Evolutionary conservation across 2,113 vertebrate genomes (phyloP).

Genomic region (Poeciliopsis retropinna): DNA sequence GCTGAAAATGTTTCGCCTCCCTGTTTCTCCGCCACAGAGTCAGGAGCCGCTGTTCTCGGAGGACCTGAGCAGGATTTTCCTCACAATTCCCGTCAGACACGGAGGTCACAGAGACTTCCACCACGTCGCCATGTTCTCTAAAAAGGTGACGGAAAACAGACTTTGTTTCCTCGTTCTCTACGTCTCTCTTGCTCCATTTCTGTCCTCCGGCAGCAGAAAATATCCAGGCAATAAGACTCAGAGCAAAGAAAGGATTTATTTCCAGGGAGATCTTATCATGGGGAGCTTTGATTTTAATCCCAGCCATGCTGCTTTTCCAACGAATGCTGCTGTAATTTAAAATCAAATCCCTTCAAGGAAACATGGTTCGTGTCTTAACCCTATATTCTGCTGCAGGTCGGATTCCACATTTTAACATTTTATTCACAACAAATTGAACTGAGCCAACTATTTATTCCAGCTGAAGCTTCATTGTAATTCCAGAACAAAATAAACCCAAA

Average conservation of each 20-base stretch:
- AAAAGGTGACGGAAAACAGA: slow-evolving; percentile 81
- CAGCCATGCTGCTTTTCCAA: neutral
- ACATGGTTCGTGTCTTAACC: neutral
- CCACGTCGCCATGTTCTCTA: slow-evolving; percentile 92
- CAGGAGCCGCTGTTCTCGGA: slow-evolving; percentile 91
- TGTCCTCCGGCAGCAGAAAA: neutral
- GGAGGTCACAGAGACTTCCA: slow-evolving; percentile 94
- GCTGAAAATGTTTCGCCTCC: slow-evolving; percentile 17
- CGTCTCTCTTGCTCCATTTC: neutral
- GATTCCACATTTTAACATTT: neutral
- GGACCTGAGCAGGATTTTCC: slow-evolving; percentile 88
- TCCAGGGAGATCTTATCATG: slow-evolving; percentile 11
- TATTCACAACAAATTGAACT: neutral
- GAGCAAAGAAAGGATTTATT: slow-evolving; percentile 6
- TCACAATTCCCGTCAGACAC: slow-evolving; percentile 92
- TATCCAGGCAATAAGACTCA: neutral
- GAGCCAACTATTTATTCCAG: neutral
- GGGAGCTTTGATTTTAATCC: slow-evolving; percentile 13
- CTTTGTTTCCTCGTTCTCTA: neutral
- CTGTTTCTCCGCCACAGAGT: slow-evolving; percentile 75
- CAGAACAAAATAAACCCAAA: too few species aligned
- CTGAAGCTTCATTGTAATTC: too few species aligned
- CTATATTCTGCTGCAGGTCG: neutral
- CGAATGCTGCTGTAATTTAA: neutral
- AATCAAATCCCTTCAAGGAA: neutral